A percentile compares a stretch with the other conserved stretches of the same genome.
Conservation (phyloP, 2,113 vertebrate species). For the Loxodonta africana region DNA sequence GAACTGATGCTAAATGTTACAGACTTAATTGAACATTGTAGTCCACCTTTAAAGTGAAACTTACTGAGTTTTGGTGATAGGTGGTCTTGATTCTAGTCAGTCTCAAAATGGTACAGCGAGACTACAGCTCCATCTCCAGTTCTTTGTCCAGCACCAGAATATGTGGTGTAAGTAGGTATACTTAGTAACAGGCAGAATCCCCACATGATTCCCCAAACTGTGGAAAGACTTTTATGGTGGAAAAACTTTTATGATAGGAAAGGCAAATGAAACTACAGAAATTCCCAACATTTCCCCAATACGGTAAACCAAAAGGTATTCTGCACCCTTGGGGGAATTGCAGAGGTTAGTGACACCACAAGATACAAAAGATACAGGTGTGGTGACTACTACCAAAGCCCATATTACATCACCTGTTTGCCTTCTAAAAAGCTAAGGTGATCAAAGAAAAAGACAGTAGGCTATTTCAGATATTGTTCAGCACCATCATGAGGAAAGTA, state of each 20-base stretch:
- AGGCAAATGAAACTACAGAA: neutral
- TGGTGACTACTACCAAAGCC: neutral
- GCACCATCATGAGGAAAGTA: neutral
- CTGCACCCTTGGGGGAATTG: fast-evolving
- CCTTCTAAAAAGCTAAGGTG: neutral
- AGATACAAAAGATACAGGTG: neutral
- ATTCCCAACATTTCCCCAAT: neutral
- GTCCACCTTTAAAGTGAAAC: neutral
- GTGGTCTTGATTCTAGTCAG: neutral
- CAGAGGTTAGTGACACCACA: neutral
- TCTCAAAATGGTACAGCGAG: neutral
- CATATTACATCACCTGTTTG: neutral
- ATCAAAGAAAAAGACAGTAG: neutral
- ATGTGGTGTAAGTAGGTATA: neutral
- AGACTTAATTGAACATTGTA: neutral
- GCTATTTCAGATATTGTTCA: neutral
- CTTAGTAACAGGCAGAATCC: neutral
- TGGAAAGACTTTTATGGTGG: neutral
- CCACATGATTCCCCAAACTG: neutral
- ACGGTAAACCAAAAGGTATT: neutral
- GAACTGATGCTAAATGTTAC: neutral
- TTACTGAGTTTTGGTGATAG: neutral
- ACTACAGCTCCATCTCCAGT: neutral
- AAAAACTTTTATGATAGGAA: neutral
- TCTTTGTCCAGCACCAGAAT: neutral